These are phyloP conservation scores for Clarias magur DNA, from an alignment of 2,113 vertebrate genomes.

Conservation along the genomic window DNA sequence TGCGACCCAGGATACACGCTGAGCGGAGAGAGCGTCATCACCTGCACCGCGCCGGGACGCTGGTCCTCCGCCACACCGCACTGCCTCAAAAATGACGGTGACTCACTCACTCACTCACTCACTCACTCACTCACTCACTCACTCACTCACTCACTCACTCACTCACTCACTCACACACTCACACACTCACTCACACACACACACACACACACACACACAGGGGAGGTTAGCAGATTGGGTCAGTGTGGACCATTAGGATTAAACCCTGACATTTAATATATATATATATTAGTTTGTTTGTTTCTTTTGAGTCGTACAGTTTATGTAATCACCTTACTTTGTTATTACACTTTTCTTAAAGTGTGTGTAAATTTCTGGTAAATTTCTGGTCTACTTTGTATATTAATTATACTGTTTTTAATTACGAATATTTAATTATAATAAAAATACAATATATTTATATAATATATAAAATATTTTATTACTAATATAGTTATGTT, in stretches of 20 bases:
- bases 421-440: neutral
- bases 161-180: too few species aligned
- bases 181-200: too few species aligned
- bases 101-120: too few species aligned
- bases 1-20: slow-evolving; percentile 71
- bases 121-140: too few species aligned
- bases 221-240: neutral
- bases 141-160: too few species aligned
- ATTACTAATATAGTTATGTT: too few species aligned
- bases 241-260: neutral
- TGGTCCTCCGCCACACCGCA: slow-evolving; percentile 69
- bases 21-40: slow-evolving; percentile 67
- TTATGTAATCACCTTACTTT: neutral
- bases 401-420: neutral
- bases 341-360: neutral
- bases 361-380: neutral
- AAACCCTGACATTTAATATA: neutral
- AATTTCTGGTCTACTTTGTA: neutral
- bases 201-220: neutral
- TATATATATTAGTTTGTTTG: neutral
- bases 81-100: slow-evolving; percentile 69
- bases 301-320: neutral
- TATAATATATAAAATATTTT: too few species aligned
- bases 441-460: too few species aligned
- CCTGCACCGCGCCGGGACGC: slow-evolving; percentile 65